phyloP scores from a whole-genome alignment of 1,140 invertebrate genomes.

The Euschistus heros region DNA sequence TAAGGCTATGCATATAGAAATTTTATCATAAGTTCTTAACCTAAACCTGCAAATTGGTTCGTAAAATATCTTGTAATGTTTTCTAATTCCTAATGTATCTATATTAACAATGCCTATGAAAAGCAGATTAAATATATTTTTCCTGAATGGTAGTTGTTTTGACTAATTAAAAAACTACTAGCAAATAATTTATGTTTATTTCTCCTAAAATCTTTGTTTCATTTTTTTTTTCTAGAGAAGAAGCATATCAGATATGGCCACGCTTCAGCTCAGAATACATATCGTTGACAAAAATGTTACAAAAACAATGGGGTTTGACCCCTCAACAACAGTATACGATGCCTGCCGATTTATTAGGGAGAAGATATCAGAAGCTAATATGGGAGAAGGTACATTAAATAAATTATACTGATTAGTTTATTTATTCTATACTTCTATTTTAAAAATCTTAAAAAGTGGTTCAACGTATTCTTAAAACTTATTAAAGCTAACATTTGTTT shows the following conservation, averaged over 20 bases:
- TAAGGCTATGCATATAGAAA: no score
- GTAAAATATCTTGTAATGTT: no score
- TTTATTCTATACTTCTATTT: not conserved
- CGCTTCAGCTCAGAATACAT: conserved; percentile 86
- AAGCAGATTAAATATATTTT: no score
- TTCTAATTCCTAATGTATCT: no score
- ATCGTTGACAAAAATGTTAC: conserved; percentile 86
- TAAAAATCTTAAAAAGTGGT: not conserved
- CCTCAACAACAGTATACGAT: conserved; percentile 85
- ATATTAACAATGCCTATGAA: no score
- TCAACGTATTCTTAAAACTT: not conserved
- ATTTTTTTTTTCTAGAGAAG: conserved; percentile 18
- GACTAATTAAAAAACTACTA: no score
- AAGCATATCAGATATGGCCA: conserved; percentile 44
- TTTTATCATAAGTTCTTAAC: no score
- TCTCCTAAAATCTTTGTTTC: no score
- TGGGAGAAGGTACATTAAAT: conserved; percentile 71
- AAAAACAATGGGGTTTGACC: conserved; percentile 97
- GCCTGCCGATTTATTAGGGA: conserved; percentile 90
- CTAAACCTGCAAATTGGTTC: no score
- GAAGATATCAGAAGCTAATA: conserved; percentile 79
- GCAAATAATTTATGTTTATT: no score
- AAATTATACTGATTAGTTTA: not conserved
- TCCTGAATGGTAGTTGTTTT: no score
- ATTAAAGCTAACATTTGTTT: not conserved